Conservation (phyloP, 1,140 invertebrate species). For the Scaptomyza pallida region DNA sequence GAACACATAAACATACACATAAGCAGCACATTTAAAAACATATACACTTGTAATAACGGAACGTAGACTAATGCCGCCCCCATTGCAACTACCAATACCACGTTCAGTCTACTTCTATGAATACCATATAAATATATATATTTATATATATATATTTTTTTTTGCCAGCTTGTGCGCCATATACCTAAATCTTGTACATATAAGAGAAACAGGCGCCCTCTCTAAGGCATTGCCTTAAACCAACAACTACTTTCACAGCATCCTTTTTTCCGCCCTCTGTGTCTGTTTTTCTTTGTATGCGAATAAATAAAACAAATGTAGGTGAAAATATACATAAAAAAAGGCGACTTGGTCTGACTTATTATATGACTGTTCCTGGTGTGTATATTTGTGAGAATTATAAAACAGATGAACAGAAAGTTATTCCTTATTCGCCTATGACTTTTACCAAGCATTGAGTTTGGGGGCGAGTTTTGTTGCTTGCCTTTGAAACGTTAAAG, state of each 20-base stretch:
- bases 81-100: constrained; percentile 40
- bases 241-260: constrained; percentile 39
- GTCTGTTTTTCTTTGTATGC: constrained; percentile 24
- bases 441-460: constrained; percentile 5
- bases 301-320: constrained; percentile 74
- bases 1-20: constrained; percentile 30
- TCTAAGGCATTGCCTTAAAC: constrained; percentile 27
- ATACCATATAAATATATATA: too few species aligned
- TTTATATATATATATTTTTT: too few species aligned
- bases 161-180: background rate
- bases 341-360: constrained; percentile 68
- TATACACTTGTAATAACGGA: background rate
- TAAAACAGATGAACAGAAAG: constrained; percentile 55
- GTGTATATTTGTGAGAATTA: constrained; percentile 65
- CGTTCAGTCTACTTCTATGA: constrained; percentile 5
- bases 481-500: constrained; percentile 13
- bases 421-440: constrained; percentile 12
- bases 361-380: constrained; percentile 39
- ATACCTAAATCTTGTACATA: constrained; percentile 4
- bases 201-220: constrained; percentile 26
- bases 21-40: background rate
- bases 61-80: constrained; percentile 24
- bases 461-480: constrained; percentile 18
- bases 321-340: constrained; percentile 79
- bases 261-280: constrained; percentile 31